Evolutionary conservation across 2,888 invertebrate species (phyloP).

Genomic region (Rutpela maculata): DNA sequence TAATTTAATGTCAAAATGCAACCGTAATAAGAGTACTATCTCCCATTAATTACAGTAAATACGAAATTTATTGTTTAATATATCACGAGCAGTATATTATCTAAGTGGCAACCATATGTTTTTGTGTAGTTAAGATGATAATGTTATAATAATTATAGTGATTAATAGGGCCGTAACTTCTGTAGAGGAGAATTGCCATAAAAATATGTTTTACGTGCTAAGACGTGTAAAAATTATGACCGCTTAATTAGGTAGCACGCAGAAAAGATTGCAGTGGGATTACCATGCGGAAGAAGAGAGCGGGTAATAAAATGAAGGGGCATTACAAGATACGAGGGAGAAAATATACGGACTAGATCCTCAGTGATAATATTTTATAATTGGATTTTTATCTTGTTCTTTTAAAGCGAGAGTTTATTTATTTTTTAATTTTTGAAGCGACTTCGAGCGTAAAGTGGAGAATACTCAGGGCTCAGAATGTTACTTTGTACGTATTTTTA

Average conservation of each 20-base stretch:
- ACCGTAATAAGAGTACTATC: neutral
- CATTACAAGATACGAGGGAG: constrained; percentile 27
- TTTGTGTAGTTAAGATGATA: constrained; percentile 26
- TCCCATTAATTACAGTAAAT: constrained; percentile 8
- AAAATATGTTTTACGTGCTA: constrained; percentile 30
- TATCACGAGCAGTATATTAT: constrained; percentile 12
- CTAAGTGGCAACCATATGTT: constrained; percentile 19
- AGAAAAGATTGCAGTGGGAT: constrained; percentile 61
- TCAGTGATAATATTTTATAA: constrained; percentile 50
- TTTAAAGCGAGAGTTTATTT: constrained; percentile 32
- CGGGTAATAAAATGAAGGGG: constrained; percentile 54
- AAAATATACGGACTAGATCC: constrained; percentile 18
- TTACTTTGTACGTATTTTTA: neutral
- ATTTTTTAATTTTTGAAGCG: constrained; percentile 15
- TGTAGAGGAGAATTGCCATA: constrained; percentile 23
- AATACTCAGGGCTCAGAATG: constrained; percentile 24
- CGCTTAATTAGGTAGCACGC: constrained; percentile 69
- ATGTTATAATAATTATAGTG: constrained; percentile 38
- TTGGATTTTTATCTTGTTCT: constrained; percentile 52
- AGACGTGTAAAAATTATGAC: constrained; percentile 67
- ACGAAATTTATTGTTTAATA: constrained; percentile 26
- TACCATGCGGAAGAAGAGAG: constrained; percentile 59
- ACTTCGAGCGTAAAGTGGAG: neutral
- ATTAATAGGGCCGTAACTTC: constrained; percentile 30
- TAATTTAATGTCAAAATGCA: neutral